Base-by-base conservation (phyloP, 2,888 invertebrate genomes). In the Salpingus planirostris region DNA sequence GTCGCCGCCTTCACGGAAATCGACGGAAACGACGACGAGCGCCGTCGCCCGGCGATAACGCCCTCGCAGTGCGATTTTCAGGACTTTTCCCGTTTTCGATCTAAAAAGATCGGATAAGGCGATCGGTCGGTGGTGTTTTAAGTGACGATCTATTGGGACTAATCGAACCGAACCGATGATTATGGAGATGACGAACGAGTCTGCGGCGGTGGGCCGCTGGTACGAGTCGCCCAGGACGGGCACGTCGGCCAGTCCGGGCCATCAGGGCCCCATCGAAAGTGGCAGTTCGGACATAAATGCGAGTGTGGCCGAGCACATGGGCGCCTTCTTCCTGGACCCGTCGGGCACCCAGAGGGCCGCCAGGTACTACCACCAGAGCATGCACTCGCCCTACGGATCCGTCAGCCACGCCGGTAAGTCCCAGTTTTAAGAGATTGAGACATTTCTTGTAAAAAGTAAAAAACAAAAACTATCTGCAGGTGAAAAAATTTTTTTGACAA, bases 151-250 rank as follows among this genome's bases (percentile, higher is more conserved):
- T n/a, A n/a, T n/a, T n/a, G n/a, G n/a, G n/a, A n/a, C n/a, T n/a
- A n/a, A n/a, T n/a, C n/a, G n/a, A n/a, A n/a, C n/a, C n/a, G n/a
- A 50, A 51, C 31, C 27, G 26, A 63, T 62, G 63, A 65, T 62
- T 59, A 67, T 67, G 67, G 66, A 67, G 64, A 66, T 66, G 66
- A 62, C 65, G 44, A 65, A 62, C 52, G 64, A 64, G 47, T 52
- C 59, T 40, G 57, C 59, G 46, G 61, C 60, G 46, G 61, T 64
- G 41, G 64, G 64, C 46, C 59, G 66, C 42, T 67, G 67, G 67
- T 67, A 67, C 55, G 67, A 67, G 44, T 55, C 61, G 36, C 67
- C 66, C 31, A 60, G 67, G 41, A 59, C 65, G 36, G 62, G 63
- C 24, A 57, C 61, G 12, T 58, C 60, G 27, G 60, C 59, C 11